These are phyloP conservation scores for Acarapis woodi DNA, from an alignment of 1,140 invertebrate species.

Conservation along the genomic window DNA sequence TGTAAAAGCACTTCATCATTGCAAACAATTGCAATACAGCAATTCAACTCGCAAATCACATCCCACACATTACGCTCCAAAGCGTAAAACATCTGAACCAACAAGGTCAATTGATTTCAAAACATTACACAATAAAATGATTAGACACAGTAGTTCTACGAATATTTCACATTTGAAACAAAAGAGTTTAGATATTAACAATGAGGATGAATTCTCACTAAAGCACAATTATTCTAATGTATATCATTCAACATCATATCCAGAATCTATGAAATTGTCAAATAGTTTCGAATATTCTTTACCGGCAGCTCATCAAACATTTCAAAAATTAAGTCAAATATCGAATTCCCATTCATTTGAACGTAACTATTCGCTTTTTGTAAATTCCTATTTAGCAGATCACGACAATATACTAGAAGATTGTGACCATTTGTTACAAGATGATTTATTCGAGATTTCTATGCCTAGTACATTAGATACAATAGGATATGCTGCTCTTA, in stretches of 20 bases:
- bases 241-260: constrained; percentile 28
- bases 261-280: background rate
- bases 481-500: constrained; percentile 45
- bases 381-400: background rate
- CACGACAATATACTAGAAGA: background rate
- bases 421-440: too few species aligned
- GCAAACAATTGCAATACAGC: background rate
- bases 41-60: background rate
- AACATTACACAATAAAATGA: constrained; percentile 2
- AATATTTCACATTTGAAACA: constrained; percentile 37
- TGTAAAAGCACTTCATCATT: background rate
- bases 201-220: too few species aligned
- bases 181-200: too few species aligned
- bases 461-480: constrained; percentile 20
- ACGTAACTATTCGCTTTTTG: background rate
- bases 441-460: too few species aligned
- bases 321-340: constrained; percentile 1
- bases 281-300: too few species aligned
- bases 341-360: background rate
- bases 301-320: too few species aligned
- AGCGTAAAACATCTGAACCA: constrained; percentile 1
- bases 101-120: background rate
- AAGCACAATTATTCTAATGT: constrained; percentile 47
- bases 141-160: constrained; percentile 18
- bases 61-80: background rate